Conservation (phyloP, 2,888 invertebrate genomes). For the Drosophila bunnanda region DNA sequence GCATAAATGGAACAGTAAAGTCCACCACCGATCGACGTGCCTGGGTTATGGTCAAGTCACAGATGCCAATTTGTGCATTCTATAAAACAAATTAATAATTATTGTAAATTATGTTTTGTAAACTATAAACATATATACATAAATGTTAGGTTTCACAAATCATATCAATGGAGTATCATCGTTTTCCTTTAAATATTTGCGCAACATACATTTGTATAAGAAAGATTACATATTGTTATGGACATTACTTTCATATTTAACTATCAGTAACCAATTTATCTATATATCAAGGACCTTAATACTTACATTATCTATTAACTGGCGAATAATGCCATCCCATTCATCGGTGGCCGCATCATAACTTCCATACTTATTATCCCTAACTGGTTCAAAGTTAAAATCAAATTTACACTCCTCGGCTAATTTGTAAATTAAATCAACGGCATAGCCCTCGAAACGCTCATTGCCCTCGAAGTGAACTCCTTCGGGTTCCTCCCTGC, state of each 20-base stretch:
- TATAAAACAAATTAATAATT: conserved; percentile 80
- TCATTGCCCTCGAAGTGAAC: conserved; percentile 88
- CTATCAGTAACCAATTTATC: too few relatives aligned
- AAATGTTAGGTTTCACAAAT: too few relatives aligned
- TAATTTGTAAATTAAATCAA: conserved; percentile 94
- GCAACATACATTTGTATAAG: too few relatives aligned
- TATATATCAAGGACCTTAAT: background rate
- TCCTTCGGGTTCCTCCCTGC: conserved; percentile 74
- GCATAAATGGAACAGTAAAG: conserved; percentile 99
- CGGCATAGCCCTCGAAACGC: conserved; percentile 94
- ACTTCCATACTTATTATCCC: conserved; percentile 90
- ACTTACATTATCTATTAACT: conserved; percentile 90
- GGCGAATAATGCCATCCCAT: conserved; percentile 92
- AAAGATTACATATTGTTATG: too few relatives aligned
- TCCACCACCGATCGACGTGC: conserved; percentile 94
- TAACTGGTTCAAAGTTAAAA: conserved; percentile 89
- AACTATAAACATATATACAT: too few relatives aligned
- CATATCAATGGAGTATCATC: too few relatives aligned
- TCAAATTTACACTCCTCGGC: conserved; percentile 89
- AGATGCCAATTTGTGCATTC: conserved; percentile 97
- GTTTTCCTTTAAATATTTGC: too few relatives aligned
- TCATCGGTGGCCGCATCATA: conserved; percentile 89
- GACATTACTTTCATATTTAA: too few relatives aligned
- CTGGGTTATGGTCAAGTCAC: conserved; percentile 98
- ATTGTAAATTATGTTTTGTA: too few relatives aligned